A percentile compares a stretch with the other conserved stretches of the same genome.
Conservation (phyloP, 2,888 invertebrate genomes). For the Luffia ferchaultella region DNA sequence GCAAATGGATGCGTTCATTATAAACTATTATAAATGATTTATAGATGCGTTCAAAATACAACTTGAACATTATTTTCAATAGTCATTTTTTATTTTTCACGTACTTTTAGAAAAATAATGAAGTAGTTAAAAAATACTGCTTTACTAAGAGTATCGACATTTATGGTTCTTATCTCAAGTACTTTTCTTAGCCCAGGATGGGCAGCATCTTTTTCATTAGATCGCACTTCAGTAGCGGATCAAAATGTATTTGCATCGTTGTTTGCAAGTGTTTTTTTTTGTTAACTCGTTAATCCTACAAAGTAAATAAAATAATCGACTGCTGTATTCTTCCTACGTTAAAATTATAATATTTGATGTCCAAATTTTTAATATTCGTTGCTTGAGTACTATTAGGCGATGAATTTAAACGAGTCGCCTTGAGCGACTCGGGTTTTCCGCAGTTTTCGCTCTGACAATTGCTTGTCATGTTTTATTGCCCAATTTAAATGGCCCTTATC, state of each 20-base stretch:
- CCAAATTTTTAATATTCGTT: background rate
- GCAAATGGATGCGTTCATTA: too few relatives aligned
- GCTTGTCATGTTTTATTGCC: slow-evolving; percentile 50
- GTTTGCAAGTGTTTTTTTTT: background rate
- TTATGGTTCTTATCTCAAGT: background rate
- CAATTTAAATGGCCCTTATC: slow-evolving; percentile 16
- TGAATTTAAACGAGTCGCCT: background rate
- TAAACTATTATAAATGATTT: too few relatives aligned
- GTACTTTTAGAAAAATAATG: too few relatives aligned
- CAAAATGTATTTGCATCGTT: background rate
- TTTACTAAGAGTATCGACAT: too few relatives aligned
- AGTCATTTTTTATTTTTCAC: too few relatives aligned
- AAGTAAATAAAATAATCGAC: background rate
- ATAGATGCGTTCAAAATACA: too few relatives aligned
- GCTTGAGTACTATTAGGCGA: background rate
- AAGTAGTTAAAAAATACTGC: too few relatives aligned
- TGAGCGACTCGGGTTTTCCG: background rate
- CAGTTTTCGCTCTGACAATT: slow-evolving; percentile 27
- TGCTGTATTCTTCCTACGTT: background rate
- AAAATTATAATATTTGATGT: background rate
- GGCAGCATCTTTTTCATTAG: background rate
- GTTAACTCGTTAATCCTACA: background rate
- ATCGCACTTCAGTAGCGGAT: background rate
- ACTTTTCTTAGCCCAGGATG: background rate
- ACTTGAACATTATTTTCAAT: too few relatives aligned